These are phyloP conservation scores for Ichneumoninae sp. DNA, from an alignment of 2,888 invertebrate species.

Conservation along the genomic window DNA sequence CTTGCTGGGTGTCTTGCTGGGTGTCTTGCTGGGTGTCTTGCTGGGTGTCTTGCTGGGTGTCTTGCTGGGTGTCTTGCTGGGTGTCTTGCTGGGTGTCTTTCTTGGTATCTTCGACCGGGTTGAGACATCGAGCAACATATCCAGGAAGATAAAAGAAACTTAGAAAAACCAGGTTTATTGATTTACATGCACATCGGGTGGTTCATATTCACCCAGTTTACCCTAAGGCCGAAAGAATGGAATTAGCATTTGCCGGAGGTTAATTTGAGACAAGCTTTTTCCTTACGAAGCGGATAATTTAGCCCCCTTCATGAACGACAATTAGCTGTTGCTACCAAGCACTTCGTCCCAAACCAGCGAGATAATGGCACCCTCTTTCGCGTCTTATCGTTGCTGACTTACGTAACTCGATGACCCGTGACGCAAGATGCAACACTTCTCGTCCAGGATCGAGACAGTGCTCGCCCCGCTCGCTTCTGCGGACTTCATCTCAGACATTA, in stretches of 20 bases:
- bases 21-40: too few species aligned
- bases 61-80: too few species aligned
- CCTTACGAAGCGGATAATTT: background rate
- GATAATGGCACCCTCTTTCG: slow-evolving; percentile 17
- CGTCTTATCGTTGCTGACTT: background rate
- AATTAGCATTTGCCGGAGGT: background rate
- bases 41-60: too few species aligned
- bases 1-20: too few species aligned
- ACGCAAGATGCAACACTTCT: background rate
- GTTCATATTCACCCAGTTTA: background rate
- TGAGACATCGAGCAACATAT: too few species aligned
- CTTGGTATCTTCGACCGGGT: too few species aligned
- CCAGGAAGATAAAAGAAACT: too few species aligned
- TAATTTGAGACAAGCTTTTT: background rate
- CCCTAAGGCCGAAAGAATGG: background rate
- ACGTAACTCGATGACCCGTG: background rate
- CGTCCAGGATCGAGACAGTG: background rate
- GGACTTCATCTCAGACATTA: slow-evolving; percentile 73
- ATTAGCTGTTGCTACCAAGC: background rate
- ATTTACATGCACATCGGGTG: background rate
- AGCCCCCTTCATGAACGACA: background rate
- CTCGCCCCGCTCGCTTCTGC: background rate
- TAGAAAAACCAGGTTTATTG: too few species aligned
- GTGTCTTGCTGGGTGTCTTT: too few species aligned
- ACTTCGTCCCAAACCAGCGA: background rate